Evolutionary conservation across 2,888 invertebrate species (phyloP).

Genomic region (Eilema sororculum): DNA sequence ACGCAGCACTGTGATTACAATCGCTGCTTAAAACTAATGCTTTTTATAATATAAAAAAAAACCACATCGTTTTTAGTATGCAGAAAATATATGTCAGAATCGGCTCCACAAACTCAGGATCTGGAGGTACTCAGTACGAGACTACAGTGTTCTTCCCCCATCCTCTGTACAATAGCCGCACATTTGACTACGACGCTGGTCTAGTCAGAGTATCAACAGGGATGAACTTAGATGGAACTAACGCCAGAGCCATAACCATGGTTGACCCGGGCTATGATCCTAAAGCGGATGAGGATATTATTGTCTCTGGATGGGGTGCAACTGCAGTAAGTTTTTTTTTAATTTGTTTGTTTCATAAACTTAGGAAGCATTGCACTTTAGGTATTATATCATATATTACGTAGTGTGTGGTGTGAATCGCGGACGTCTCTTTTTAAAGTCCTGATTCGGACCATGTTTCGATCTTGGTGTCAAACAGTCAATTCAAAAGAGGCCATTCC

Average conservation of each 20-base stretch:
- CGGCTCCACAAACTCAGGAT: constrained; percentile 63
- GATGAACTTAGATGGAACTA: constrained; percentile 40
- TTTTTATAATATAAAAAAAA: too few relatives aligned
- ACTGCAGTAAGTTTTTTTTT: constrained; percentile 24
- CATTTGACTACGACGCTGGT: constrained; percentile 40
- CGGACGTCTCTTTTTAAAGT: too few relatives aligned
- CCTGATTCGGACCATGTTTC: too few relatives aligned
- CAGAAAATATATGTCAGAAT: constrained; percentile 58
- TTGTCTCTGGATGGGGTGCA: constrained; percentile 61
- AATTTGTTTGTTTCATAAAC: too few relatives aligned
- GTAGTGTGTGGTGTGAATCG: too few relatives aligned
- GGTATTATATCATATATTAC: too few relatives aligned
- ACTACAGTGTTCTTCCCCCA: constrained; percentile 25
- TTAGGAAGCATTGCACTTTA: too few relatives aligned
- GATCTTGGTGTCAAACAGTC: too few relatives aligned
- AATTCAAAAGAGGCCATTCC: too few relatives aligned
- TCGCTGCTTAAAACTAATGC: too few relatives aligned
- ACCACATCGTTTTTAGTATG: constrained; percentile 59
- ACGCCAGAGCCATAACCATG: constrained; percentile 27
- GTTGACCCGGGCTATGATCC: constrained; percentile 25
- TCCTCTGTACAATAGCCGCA: constrained; percentile 27
- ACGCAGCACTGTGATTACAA: too few relatives aligned
- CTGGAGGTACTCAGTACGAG: constrained; percentile 39
- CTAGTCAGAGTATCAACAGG: constrained; percentile 23
- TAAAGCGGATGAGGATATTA: constrained; percentile 20